Conservation (phyloP, 2,888 invertebrate genomes). For the Apotomis turbidana region DNA sequence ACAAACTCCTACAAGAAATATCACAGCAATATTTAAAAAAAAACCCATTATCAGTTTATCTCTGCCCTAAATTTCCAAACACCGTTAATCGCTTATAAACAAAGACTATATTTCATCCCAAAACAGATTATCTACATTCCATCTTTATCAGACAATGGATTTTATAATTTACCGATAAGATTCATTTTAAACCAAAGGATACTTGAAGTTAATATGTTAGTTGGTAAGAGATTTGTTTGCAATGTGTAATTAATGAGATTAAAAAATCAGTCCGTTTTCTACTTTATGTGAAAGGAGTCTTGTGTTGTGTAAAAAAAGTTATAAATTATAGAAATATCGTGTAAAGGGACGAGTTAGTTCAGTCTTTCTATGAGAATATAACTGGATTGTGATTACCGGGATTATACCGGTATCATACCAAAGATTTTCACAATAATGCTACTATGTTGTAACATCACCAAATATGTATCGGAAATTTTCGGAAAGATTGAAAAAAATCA, state of each 20-base stretch:
- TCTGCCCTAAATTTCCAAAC: conserved; percentile 36
- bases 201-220: background rate
- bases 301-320: background rate
- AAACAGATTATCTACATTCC: conserved; percentile 9
- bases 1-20: conserved; percentile 12
- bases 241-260: conserved; percentile 24
- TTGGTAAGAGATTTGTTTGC: background rate
- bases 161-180: background rate
- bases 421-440: too few species aligned
- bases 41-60: conserved; percentile 24
- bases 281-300: conserved; percentile 1
- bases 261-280: conserved; percentile 24
- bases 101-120: conserved; percentile 17
- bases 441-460: too few species aligned
- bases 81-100: conserved; percentile 32
- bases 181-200: background rate
- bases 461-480: too few species aligned
- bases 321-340: background rate
- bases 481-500: too few species aligned
- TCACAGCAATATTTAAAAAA: conserved; percentile 18
- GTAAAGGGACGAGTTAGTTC: background rate
- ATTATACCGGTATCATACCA: too few species aligned
- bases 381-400: too few species aligned
- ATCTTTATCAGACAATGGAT: background rate
- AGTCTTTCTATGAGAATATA: background rate